phyloP scores from a whole-genome alignment of 2,888 invertebrate species.

The Gymnosoma rotundatum region DNA sequence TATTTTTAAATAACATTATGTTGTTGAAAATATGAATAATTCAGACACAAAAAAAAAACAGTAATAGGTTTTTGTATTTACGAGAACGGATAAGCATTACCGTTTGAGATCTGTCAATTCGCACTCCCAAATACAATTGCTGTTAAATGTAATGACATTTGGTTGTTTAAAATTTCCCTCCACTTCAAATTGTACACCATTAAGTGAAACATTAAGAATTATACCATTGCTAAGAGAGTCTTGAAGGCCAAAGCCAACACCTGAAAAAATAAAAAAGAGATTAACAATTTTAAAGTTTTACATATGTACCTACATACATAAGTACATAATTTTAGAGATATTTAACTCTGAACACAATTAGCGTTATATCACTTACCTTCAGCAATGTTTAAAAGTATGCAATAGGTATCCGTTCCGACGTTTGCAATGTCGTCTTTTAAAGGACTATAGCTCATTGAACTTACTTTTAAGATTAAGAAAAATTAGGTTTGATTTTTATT shows the following conservation, averaged over 20 bases:
- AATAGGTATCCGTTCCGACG: slow-evolving; percentile 71
- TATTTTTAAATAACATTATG: too few species aligned
- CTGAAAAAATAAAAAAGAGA: not conserved
- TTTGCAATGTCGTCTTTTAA: not conserved
- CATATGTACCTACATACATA: too few species aligned
- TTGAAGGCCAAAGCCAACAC: not conserved
- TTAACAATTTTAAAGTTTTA: not conserved
- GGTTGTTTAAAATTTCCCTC: slow-evolving; percentile 84
- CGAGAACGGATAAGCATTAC: not conserved
- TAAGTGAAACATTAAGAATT: slow-evolving; percentile 85
- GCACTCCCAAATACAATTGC: slow-evolving; percentile 91
- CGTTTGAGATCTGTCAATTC: slow-evolving; percentile 83
- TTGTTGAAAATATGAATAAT: too few species aligned
- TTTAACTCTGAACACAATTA: not conserved
- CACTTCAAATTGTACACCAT: slow-evolving; percentile 87
- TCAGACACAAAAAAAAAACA: too few species aligned
- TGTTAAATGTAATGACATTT: slow-evolving; percentile 86
- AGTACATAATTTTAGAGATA: too few species aligned
- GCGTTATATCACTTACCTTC: slow-evolving; percentile 75
- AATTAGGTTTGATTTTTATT: too few species aligned
- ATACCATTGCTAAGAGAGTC: slow-evolving; percentile 23
- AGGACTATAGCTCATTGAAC: not conserved
- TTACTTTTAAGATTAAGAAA: too few species aligned
- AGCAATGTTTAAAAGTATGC: slow-evolving; percentile 79
- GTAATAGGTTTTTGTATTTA: too few species aligned